Percentiles rank a stretch among this genome's conserved stretches.
These are phyloP conservation scores for Protaetia brevitarsis DNA, from an alignment of 1,140 invertebrate species.

Conservation along the genomic window DNA sequence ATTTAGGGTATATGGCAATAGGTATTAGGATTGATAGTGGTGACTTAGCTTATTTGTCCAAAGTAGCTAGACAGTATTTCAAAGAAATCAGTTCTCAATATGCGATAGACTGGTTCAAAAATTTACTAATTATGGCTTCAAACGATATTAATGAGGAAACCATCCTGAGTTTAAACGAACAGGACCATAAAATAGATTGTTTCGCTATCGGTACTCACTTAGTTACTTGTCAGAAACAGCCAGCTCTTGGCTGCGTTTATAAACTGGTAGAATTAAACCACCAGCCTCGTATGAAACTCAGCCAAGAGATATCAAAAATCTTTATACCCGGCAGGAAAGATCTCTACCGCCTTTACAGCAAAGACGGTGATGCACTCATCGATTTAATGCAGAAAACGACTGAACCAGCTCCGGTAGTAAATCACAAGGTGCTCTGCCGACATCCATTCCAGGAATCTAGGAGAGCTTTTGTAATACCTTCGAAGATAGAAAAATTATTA, in stretches of 20 bases:
- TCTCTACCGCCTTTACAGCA: conserved; percentile 75
- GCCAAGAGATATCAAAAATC: conserved; percentile 96
- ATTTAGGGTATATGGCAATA: conserved; percentile 84
- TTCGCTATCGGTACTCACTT: conserved; percentile 86
- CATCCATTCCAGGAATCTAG: conserved; percentile 98
- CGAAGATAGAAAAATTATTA: conserved; percentile 74
- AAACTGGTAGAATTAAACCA: conserved; percentile 95
- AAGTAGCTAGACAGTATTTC: conserved; percentile 77
- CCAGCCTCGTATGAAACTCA: conserved; percentile 92
- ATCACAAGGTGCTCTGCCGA: conserved; percentile 60
- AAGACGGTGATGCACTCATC: conserved; percentile 87
- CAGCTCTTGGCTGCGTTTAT: conserved; percentile 96
- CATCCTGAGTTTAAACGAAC: conserved; percentile 95
- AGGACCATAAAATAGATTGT: conserved; percentile 93
- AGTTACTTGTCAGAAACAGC: conserved; percentile 85
- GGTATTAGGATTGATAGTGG: conserved; percentile 96
- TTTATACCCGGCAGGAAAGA: conserved; percentile 94
- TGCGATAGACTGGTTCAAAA: conserved; percentile 87
- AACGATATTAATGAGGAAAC: conserved; percentile 99
- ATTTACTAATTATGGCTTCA: conserved; percentile 90
- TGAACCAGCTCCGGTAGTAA: conserved; percentile 73
- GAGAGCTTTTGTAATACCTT: conserved; percentile 88
- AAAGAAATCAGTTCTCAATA: conserved; percentile 73
- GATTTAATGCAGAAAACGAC: conserved; percentile 81
- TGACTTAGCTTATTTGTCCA: conserved; percentile 94